phyloP scores from a whole-genome alignment of 2,888 invertebrate species.

The Drosophila bunnanda region DNA sequence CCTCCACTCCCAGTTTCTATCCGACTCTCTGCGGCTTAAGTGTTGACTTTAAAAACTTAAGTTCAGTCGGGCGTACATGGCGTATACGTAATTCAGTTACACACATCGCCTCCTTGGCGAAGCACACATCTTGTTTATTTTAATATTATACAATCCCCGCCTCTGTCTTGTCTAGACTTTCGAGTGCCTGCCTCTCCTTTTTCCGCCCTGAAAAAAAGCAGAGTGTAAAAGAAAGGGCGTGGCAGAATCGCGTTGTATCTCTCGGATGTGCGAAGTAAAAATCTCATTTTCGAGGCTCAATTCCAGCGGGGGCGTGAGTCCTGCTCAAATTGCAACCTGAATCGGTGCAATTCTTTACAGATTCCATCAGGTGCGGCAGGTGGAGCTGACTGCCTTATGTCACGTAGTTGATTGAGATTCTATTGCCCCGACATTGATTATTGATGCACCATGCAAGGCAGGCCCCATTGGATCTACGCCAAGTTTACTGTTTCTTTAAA shows the following conservation, averaged over 20 bases:
- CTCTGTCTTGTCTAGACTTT: slow-evolving; percentile 66
- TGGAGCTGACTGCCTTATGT: slow-evolving; percentile 36
- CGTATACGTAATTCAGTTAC: slow-evolving; percentile 28
- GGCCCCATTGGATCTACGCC: slow-evolving; percentile 2
- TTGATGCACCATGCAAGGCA: slow-evolving; percentile 29
- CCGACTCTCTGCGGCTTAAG: background rate
- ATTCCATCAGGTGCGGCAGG: slow-evolving; percentile 16
- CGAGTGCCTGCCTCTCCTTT: slow-evolving; percentile 47
- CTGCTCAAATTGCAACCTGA: slow-evolving; percentile 24
- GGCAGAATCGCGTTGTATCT: slow-evolving; percentile 19
- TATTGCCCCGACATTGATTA: slow-evolving; percentile 60
- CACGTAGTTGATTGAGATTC: slow-evolving; percentile 73
- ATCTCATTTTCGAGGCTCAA: slow-evolving; percentile 41
- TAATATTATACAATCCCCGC: slow-evolving; percentile 25
- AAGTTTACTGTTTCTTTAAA: background rate
- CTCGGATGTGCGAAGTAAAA: slow-evolving; percentile 15
- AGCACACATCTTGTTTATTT: slow-evolving; percentile 27
- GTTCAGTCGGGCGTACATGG: background rate
- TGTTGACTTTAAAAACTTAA: slow-evolving; percentile 6
- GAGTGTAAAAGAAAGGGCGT: slow-evolving; percentile 11
- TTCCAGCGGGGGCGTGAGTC: slow-evolving; percentile 24
- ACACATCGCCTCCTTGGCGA: background rate
- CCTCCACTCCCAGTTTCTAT: background rate
- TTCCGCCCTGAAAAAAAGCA: background rate
- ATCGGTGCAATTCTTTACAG: slow-evolving; percentile 22